These are phyloP conservation scores for Aleiodes leptofemur DNA, from an alignment of 2,888 invertebrate genomes.

Conservation along the genomic window DNA sequence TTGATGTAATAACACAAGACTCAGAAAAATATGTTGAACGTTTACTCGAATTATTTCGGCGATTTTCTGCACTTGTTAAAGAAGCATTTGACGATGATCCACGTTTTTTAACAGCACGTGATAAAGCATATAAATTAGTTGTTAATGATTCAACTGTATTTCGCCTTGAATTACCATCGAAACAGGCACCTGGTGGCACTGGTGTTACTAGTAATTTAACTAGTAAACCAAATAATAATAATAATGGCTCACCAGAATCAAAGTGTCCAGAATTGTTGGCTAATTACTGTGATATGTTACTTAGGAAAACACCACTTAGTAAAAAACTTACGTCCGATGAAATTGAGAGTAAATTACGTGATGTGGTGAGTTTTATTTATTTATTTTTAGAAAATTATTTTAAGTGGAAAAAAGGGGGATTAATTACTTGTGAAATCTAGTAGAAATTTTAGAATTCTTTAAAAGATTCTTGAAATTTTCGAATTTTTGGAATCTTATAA, in stretches of 20 bases:
- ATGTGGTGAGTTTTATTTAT: slow-evolving; percentile 82
- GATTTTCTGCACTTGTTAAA: slow-evolving; percentile 93
- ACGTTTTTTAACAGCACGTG: slow-evolving; percentile 96
- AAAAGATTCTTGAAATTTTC: no score
- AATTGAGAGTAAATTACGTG: slow-evolving; percentile 93
- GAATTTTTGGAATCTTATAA: no score
- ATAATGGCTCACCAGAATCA: slow-evolving; percentile 86
- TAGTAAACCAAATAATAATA: slow-evolving; percentile 69
- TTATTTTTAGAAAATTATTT: slow-evolving; percentile 3
- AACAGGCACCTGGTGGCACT: slow-evolving; percentile 65
- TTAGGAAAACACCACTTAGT: slow-evolving; percentile 96
- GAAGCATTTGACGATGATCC: slow-evolving; percentile 98
- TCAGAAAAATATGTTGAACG: slow-evolving; percentile 99
- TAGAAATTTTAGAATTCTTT: no score
- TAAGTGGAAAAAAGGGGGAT: not conserved
- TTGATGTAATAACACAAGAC: slow-evolving; percentile 96
- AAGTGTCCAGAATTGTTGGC: slow-evolving; percentile 99
- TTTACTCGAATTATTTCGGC: slow-evolving; percentile 92
- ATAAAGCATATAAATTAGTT: slow-evolving; percentile 97
- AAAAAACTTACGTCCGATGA: slow-evolving; percentile 97
- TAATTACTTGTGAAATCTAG: no score
- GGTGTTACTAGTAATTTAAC: slow-evolving; percentile 50
- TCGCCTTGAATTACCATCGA: slow-evolving; percentile 75
- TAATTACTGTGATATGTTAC: slow-evolving; percentile 99
- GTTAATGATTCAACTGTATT: slow-evolving; percentile 98